Conservation (phyloP, 2,113 vertebrate genomes). For the Pyrgilauda ruficollis region DNA sequence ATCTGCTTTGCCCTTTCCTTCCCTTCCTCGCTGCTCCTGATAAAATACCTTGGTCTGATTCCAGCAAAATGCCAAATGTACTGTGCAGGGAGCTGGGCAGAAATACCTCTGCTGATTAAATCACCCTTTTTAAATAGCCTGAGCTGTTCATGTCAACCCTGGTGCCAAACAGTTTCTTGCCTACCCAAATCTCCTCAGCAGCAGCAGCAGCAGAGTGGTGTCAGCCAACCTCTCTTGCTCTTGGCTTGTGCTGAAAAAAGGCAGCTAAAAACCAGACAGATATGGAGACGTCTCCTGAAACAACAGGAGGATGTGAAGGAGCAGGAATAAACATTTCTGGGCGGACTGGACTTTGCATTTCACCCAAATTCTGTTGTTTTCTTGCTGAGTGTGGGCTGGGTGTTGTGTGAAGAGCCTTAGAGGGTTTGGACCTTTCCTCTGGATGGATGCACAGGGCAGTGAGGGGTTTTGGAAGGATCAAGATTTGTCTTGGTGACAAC, state of each 20-base stretch:
- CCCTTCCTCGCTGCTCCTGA: constrained; percentile 7
- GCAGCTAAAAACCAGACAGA: constrained; percentile 9
- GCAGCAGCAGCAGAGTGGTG: neutral
- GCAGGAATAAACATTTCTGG: neutral
- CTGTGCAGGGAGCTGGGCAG: constrained; percentile 3
- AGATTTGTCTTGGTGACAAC: neutral
- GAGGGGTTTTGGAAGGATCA: neutral
- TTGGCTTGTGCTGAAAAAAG: constrained; percentile 10
- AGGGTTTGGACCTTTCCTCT: neutral
- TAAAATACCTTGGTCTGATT: constrained; percentile 11
- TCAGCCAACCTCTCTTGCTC: neutral
- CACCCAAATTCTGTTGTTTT: neutral
- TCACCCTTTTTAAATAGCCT: constrained; percentile 58
- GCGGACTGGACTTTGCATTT: neutral
- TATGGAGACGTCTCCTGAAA: neutral
- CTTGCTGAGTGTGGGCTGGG: neutral
- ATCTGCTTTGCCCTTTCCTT: constrained; percentile 61
- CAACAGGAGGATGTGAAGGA: neutral
- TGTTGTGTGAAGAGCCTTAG: neutral
- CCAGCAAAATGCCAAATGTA: constrained; percentile 44
- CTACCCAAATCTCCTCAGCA: neutral
- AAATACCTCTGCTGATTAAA: constrained; percentile 54
- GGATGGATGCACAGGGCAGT: neutral
- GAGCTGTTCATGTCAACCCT: constrained; percentile 12
- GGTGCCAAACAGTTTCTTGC: constrained; percentile 39